Percentiles rank a stretch among this genome's conserved stretches.
Evolutionary conservation across 2,113 vertebrate genomes (phyloP).

Genomic region (Archilochus colubris): DNA sequence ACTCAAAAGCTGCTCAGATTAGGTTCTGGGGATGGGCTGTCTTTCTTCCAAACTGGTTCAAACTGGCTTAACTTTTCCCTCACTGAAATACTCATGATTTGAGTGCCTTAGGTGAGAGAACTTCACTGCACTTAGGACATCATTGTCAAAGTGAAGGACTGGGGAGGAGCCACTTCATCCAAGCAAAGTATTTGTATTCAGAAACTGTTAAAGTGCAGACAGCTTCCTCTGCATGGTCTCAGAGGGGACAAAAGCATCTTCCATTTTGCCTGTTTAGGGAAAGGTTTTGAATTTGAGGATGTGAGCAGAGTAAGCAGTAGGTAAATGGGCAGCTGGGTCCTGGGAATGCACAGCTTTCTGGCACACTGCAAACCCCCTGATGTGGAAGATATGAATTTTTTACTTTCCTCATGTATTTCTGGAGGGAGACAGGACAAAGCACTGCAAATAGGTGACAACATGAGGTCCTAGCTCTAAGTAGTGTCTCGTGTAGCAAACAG

Average conservation of each 20-base stretch:
- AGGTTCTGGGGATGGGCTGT: background rate
- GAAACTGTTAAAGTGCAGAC: background rate
- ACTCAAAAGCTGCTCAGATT: background rate
- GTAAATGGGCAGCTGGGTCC: background rate
- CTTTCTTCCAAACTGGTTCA: background rate
- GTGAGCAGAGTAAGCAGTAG: background rate
- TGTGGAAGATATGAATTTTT: background rate
- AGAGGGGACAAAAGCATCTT: background rate
- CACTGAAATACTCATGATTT: background rate
- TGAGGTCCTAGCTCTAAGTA: background rate
- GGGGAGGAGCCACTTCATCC: slow-evolving; percentile 32
- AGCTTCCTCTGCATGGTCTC: background rate
- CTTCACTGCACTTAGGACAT: slow-evolving; percentile 1
- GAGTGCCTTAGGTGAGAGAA: background rate
- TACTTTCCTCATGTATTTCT: background rate
- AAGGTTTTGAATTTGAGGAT: background rate
- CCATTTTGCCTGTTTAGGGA: background rate
- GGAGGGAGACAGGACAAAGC: background rate
- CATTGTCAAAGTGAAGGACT: background rate
- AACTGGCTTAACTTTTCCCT: background rate
- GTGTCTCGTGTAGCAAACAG: background rate
- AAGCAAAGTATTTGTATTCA: slow-evolving; percentile 17
- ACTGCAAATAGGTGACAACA: background rate
- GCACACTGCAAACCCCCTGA: background rate
- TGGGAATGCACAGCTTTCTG: background rate